phyloP scores from a whole-genome alignment of 2,888 invertebrate species.

The Polia nebulosa region DNA sequence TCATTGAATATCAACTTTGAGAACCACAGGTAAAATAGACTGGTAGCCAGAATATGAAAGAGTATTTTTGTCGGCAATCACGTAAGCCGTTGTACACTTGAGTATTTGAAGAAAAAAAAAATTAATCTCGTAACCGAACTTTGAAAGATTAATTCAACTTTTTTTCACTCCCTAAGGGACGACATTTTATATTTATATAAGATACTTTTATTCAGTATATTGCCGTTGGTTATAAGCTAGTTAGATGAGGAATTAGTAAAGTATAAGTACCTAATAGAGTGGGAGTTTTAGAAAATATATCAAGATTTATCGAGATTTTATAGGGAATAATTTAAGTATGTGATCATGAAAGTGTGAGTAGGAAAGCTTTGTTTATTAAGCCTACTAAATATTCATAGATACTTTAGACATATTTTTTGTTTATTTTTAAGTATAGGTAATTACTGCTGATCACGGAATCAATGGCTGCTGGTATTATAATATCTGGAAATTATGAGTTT shows the following conservation, averaged over 20 bases:
- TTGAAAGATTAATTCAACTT: conserved; percentile 49
- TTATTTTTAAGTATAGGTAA: no score
- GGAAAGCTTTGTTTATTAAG: background rate
- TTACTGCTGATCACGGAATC: no score
- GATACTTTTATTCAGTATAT: conserved; percentile 15
- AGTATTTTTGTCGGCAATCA: conserved; percentile 82
- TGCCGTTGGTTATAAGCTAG: conserved; percentile 24
- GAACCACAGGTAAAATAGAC: conserved; percentile 59
- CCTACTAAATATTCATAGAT: background rate
- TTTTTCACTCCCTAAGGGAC: conserved; percentile 7
- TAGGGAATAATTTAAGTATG: background rate
- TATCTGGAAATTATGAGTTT: no score
- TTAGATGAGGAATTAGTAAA: conserved; percentile 37
- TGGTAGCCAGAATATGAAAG: conserved; percentile 80
- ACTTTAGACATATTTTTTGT: no score
- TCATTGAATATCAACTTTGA: conserved; percentile 31
- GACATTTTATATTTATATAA: conserved; percentile 24
- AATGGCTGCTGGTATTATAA: no score
- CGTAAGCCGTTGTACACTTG: conserved; percentile 51
- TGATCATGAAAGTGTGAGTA: no score
- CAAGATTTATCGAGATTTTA: conserved; percentile 32
- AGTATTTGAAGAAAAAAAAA: conserved; percentile 67
- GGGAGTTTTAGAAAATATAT: conserved; percentile 22
- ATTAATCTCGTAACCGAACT: conserved; percentile 66
- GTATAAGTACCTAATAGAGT: conserved; percentile 41